phyloP scores from a whole-genome alignment of 1,140 invertebrate genomes.

The Drosophila nigromelanica region DNA sequence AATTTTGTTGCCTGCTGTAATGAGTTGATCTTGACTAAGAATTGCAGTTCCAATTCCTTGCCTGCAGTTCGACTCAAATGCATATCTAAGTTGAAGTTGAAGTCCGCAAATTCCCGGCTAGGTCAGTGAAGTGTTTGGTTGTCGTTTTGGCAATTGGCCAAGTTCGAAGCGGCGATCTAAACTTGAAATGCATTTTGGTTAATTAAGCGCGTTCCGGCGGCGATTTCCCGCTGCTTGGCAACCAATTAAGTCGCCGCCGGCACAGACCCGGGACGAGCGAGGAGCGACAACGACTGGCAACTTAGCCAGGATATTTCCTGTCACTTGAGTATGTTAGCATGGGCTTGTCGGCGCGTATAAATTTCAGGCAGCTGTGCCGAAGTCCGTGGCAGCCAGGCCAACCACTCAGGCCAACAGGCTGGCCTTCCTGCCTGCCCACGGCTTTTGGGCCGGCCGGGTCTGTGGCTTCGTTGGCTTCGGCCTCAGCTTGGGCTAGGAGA shows the following conservation, averaged over 20 bases:
- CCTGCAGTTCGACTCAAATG: conserved; percentile 31
- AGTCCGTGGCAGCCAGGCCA: conserved; percentile 3
- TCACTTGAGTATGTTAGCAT: conserved; percentile 35
- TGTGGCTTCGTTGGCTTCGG: conserved; percentile 4
- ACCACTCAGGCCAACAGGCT: conserved; percentile 1
- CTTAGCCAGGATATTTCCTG: conserved; percentile 63
- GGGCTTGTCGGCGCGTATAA: conserved; percentile 58
- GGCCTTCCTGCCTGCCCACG: conserved; percentile 57
- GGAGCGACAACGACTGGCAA: conserved; percentile 20
- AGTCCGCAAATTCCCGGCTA: conserved; percentile 28
- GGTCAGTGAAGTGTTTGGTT: conserved; percentile 28
- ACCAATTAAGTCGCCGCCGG: conserved; percentile 73
- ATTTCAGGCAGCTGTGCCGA: conserved; percentile 64
- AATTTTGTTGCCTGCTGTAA: conserved; percentile 39
- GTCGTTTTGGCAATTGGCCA: conserved; percentile 57
- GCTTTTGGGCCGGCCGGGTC: conserved; percentile 40
- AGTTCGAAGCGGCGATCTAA: conserved; percentile 39
- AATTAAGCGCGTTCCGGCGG: conserved; percentile 77
- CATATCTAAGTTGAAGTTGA: conserved; percentile 48
- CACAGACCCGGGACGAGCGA: conserved; percentile 30
- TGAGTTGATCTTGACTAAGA: conserved; percentile 32
- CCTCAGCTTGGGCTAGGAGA: conserved; percentile 57
- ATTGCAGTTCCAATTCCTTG: conserved; percentile 27
- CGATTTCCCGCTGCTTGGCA: conserved; percentile 79
- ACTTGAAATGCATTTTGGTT: conserved; percentile 77